These are phyloP conservation scores for Coelogynopora nodosa DNA, from an alignment of 2,888 invertebrate species.

Conservation along the genomic window DNA sequence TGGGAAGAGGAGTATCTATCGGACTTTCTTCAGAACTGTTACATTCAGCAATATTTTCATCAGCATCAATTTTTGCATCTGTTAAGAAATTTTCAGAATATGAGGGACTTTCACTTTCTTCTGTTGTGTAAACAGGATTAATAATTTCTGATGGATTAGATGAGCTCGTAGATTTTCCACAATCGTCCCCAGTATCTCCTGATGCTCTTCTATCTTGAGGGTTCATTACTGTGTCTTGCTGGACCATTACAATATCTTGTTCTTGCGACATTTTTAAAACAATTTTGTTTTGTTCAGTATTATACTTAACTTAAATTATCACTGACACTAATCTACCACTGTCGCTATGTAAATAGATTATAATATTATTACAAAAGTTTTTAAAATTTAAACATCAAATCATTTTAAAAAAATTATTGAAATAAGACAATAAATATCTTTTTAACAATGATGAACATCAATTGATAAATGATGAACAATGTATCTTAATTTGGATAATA, in stretches of 20 bases:
- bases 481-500: no score
- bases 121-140: background rate
- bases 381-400: no score
- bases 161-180: constrained; percentile 3
- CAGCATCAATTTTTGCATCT: background rate
- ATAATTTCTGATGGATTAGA: background rate
- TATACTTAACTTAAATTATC: background rate
- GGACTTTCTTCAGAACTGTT: background rate
- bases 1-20: background rate
- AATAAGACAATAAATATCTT: no score
- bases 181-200: constrained; percentile 41
- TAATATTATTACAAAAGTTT: no score
- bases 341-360: background rate
- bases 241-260: no score
- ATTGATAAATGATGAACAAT: no score
- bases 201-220: constrained; percentile 39
- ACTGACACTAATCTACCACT: background rate
- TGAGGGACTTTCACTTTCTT: background rate
- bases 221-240: background rate
- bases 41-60: background rate
- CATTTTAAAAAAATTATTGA: no score
- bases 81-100: background rate
- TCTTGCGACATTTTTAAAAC: constrained; percentile 23
- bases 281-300: no score
- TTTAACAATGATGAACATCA: no score